Evolutionary conservation across 2,113 vertebrate genomes (phyloP).

Genomic region (Gambusia holbrooki): DNA sequence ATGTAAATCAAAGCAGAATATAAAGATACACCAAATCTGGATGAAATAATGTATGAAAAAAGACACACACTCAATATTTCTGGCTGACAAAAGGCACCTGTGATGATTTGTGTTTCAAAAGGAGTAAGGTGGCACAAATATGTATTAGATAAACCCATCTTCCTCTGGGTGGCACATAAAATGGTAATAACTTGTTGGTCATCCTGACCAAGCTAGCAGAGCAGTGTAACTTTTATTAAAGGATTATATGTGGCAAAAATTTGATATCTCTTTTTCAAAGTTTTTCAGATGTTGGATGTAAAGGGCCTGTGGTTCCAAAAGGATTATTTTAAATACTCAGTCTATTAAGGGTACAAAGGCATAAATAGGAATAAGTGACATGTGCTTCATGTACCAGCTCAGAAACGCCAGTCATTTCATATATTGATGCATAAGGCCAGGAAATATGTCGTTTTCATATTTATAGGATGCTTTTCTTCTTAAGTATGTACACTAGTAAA

Average conservation of each 20-base stretch:
- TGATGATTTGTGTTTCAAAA: background rate
- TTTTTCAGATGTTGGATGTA: background rate
- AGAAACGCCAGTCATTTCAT: background rate
- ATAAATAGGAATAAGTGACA: background rate
- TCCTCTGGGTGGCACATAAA: constrained; percentile 18
- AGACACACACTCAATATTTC: no score
- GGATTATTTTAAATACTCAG: background rate
- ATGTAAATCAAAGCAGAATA: no score
- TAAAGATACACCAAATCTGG: no score
- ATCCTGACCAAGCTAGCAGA: background rate
- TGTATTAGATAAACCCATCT: constrained; percentile 18
- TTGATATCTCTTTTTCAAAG: background rate
- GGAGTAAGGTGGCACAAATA: background rate
- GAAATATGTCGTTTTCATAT: background rate
- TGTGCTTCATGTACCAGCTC: background rate
- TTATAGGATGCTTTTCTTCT: background rate
- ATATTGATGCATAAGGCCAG: background rate
- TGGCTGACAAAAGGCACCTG: background rate
- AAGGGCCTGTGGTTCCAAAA: background rate
- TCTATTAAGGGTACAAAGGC: constrained; percentile 5
- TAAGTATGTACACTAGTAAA: background rate
- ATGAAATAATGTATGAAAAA: no score
- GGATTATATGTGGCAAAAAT: constrained; percentile 7
- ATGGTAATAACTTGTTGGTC: constrained; percentile 2
- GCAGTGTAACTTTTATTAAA: background rate